Conservation (phyloP, 1,140 invertebrate species). For the Coenobita brevimanus region DNA sequence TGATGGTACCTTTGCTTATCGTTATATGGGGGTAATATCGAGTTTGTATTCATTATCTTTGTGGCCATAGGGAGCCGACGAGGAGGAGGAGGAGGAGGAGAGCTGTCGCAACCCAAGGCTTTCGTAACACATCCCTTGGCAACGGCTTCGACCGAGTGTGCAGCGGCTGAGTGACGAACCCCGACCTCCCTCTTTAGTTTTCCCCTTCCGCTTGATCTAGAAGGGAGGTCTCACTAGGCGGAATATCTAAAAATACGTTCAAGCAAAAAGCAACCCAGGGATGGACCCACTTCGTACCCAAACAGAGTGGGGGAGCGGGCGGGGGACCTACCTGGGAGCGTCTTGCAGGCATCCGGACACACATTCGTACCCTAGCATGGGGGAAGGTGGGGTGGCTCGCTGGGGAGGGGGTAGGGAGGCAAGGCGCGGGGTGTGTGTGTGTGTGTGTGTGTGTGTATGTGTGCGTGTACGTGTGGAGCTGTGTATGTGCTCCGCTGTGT, state of each 20-base stretch:
- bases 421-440: not conserved
- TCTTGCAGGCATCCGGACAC: slow-evolving; percentile 50
- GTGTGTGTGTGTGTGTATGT: slow-evolving; percentile 16
- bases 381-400: not conserved
- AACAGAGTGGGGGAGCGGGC: not conserved
- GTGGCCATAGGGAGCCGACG: not conserved
- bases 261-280: slow-evolving; percentile 32
- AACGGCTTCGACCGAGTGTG: not conserved
- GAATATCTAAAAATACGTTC: slow-evolving; percentile 5
- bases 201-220: not conserved
- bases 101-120: not conserved
- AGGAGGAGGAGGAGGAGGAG: not conserved
- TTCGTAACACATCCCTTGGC: slow-evolving; percentile 19
- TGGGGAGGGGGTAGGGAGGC: not conserved
- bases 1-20: too few species aligned
- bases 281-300: slow-evolving; percentile 56
- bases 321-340: slow-evolving; percentile 8
- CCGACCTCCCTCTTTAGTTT: not conserved
- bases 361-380: slow-evolving; percentile 56
- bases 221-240: not conserved
- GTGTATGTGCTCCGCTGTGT: too few species aligned
- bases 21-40: too few species aligned
- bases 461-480: not conserved
- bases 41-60: too few species aligned
- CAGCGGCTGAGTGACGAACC: too few species aligned